Conservation (phyloP, 1,140 invertebrate species). For the Drosophila rhopaloa region DNA sequence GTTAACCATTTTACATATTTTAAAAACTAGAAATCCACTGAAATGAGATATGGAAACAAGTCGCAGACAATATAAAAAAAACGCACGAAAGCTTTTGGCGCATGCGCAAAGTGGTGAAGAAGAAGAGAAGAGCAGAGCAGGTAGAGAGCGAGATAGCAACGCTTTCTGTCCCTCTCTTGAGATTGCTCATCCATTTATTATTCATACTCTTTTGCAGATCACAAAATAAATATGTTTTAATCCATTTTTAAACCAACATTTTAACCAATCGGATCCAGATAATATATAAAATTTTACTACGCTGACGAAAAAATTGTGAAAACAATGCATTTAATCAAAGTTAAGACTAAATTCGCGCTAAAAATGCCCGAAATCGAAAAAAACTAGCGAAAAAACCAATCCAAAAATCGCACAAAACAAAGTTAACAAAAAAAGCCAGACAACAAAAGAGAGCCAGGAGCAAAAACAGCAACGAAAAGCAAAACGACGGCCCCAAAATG, state of each 20-base stretch:
- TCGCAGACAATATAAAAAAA: constrained; percentile 8
- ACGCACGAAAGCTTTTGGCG: constrained; percentile 20
- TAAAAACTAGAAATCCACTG: background rate
- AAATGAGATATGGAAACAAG: background rate
- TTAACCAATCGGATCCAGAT: constrained; percentile 18
- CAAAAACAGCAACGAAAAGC: constrained; percentile 16
- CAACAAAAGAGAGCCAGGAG: constrained; percentile 11
- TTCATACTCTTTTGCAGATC: constrained; percentile 30
- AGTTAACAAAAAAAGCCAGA: constrained; percentile 15
- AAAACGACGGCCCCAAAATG: constrained; percentile 70
- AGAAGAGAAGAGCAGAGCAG: constrained; percentile 15
- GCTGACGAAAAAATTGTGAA: constrained; percentile 17
- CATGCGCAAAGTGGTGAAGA: constrained; percentile 16
- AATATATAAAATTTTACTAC: constrained; percentile 14
- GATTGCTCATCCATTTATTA: constrained; percentile 3
- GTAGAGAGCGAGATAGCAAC: constrained; percentile 14
- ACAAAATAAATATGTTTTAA: background rate
- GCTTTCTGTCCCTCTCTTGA: constrained; percentile 1
- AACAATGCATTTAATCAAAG: constrained; percentile 75
- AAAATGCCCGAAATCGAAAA: constrained; percentile 66
- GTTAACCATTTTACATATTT: too few species aligned
- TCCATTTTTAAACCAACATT: constrained; percentile 11
- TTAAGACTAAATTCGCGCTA: constrained; percentile 64
- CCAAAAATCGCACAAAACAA: constrained; percentile 30
- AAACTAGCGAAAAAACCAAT: constrained; percentile 52